Evolutionary conservation across 2,888 invertebrate genomes (phyloP), one percentile per base, ranked within the genome.

Genomic region (Philereme transversata): DNA sequence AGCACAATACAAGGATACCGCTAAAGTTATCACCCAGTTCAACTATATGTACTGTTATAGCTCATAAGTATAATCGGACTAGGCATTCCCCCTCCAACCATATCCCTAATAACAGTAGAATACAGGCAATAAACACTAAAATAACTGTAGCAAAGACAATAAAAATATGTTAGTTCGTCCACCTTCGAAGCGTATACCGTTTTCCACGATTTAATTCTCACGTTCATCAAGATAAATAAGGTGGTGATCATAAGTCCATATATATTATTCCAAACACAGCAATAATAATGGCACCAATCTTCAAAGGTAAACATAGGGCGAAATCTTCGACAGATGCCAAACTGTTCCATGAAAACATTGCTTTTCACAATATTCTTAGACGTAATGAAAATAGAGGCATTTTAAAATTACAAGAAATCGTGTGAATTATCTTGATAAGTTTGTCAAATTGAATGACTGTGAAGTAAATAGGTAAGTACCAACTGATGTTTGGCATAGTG

Each of bases 191-290:
- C n/a, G n/a, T 81, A 82, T 4, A 76, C 51, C 4, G 52, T 44
- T 61, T 64, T 68, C 75, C 77, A 82, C 4, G 68, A 67, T 4
- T 67, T 11, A 22, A 68, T 71, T 48, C 74, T 69, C 5, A 75
- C 53, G 3, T 65, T 50, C 33, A 81, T 74, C 0, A 73, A 74
- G 3, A 72, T n/a, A 9, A 78, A 67, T 8, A 77, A 65, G 40
- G 64, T 60, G 0, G 79, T 11, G 0, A 75, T 75, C 0, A 78
- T 46, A 4, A 73, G 65, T 0, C 81, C 81, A 36, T 78, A 81
- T 4, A n/a, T n/a, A 75, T 51, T 0, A 76, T 66, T 7, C 77
- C 79, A 5, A 74, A 46, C 11, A 72, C 34, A 33, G 71, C 68
- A 4, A 79, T 71, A 5, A 76, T 35, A 4, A 71, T 54, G 0